phyloP scores from a whole-genome alignment of 2,113 vertebrate genomes.

The Plotosus lineatus region DNA sequence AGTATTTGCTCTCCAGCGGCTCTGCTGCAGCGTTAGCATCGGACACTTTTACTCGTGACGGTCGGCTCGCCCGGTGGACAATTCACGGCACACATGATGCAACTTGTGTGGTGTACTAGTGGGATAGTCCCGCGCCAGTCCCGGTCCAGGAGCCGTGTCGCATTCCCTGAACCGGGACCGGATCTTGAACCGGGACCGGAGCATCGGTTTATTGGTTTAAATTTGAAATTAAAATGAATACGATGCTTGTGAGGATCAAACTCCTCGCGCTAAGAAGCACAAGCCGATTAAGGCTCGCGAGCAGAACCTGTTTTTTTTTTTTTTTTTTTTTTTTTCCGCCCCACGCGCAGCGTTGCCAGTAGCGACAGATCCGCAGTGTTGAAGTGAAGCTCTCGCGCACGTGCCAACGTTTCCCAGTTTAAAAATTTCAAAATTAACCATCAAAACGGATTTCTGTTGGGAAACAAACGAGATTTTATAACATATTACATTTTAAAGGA shows the following conservation, averaged over 20 bases:
- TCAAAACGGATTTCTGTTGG: neutral
- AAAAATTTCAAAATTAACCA: neutral
- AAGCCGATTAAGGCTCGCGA: constrained; percentile 24
- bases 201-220: too few relatives aligned
- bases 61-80: neutral
- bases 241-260: neutral
- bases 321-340: neutral
- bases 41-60: neutral
- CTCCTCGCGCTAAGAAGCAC: neutral
- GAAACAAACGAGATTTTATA: too few relatives aligned
- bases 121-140: neutral
- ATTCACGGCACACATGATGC: neutral
- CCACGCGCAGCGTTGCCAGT: neutral
- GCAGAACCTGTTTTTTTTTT: neutral
- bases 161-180: neutral
- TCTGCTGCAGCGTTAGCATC: neutral
- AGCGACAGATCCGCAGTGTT: constrained; percentile 18
- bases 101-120: neutral
- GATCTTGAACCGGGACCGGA: neutral
- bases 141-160: neutral
- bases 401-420: neutral
- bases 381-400: constrained; percentile 12
- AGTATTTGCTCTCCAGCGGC: neutral
- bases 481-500: neutral
- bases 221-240: too few relatives aligned